Evolutionary conservation across 2,113 vertebrate species (phyloP).

Genomic region (Mustela lutreola): DNA sequence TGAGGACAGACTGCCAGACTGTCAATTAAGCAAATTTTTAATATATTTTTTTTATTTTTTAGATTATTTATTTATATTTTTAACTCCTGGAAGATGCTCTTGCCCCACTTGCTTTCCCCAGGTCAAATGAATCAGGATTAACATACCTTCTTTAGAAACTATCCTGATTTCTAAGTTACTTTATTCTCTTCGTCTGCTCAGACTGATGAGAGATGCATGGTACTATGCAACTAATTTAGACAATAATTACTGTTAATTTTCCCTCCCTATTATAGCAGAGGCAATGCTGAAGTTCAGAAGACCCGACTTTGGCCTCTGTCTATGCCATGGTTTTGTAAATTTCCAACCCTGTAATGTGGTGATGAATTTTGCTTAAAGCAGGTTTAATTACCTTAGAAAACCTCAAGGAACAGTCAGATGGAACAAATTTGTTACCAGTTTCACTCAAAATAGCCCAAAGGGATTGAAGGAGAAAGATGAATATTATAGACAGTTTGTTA

Average conservation of each 20-base stretch:
- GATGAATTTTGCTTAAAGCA: constrained; percentile 60
- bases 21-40: neutral
- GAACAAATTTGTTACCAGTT: constrained; percentile 25
- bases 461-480: constrained; percentile 8
- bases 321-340: constrained; percentile 45
- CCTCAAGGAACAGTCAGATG: constrained; percentile 15
- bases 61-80: neutral
- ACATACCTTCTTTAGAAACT: constrained; percentile 71
- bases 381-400: constrained; percentile 69
- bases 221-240: constrained; percentile 84
- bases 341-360: constrained; percentile 1
- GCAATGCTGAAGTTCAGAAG: constrained; percentile 74
- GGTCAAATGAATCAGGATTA: constrained; percentile 46
- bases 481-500: constrained; percentile 40
- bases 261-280: constrained; percentile 74
- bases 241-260: constrained; percentile 85
- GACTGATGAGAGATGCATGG: constrained; percentile 78
- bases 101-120: constrained; percentile 17
- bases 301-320: neutral
- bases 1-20: neutral
- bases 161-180: constrained; percentile 75
- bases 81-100: constrained; percentile 51
- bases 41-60: neutral
- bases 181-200: constrained; percentile 71
- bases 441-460: constrained; percentile 55